Percentiles rank a stretch among this genome's conserved stretches.
phyloP scores from a whole-genome alignment of 1,140 invertebrate species.

The Amyelois transitella region DNA sequence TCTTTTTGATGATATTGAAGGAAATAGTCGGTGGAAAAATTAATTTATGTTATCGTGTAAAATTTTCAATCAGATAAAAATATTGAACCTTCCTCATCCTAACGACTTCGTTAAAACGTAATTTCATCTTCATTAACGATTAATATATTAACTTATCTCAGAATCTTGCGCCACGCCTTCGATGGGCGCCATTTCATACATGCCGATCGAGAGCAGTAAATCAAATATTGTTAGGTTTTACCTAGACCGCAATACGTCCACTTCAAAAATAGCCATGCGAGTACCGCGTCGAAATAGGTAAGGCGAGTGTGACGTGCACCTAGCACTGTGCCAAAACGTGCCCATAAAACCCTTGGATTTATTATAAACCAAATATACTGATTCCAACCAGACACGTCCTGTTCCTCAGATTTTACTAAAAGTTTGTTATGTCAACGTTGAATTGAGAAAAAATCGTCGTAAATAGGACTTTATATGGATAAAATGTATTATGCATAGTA shows the following conservation, averaged over 20 bases:
- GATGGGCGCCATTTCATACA: background rate
- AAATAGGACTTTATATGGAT: no score
- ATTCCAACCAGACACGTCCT: background rate
- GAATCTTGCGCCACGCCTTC: background rate
- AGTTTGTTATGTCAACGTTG: background rate
- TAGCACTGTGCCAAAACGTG: conserved; percentile 36
- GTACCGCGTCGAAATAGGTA: conserved; percentile 39
- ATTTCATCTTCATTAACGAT: conserved; percentile 1
- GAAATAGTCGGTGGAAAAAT: background rate
- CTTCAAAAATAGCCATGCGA: conserved; percentile 42
- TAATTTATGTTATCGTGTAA: background rate
- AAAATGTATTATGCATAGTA: no score
- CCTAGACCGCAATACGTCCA: conserved; percentile 33
- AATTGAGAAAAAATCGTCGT: background rate
- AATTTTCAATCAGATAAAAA: background rate
- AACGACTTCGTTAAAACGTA: no score
- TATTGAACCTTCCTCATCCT: no score
- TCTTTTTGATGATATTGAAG: background rate
- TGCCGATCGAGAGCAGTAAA: conserved; percentile 16
- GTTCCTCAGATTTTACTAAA: background rate
- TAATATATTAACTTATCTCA: background rate
- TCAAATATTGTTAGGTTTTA: conserved; percentile 34
- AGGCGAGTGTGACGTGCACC: conserved; percentile 26
- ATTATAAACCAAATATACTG: conserved; percentile 15
- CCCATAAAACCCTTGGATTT: conserved; percentile 34